Conservation (phyloP, 2,113 vertebrate genomes). For the Enhydra lutris region DNA sequence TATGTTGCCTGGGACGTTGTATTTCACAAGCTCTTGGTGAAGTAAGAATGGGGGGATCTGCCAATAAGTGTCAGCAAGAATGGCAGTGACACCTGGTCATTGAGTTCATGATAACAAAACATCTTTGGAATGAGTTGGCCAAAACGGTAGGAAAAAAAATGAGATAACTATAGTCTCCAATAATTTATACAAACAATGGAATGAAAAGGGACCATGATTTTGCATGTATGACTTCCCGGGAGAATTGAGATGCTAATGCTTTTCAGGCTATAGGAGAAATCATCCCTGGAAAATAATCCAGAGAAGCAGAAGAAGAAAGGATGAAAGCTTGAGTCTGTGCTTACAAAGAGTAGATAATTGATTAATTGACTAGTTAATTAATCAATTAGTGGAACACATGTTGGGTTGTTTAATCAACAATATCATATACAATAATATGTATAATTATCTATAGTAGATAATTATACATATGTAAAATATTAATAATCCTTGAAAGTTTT, state of each 20-base stretch:
- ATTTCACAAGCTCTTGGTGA: not conserved
- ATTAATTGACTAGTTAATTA: not conserved
- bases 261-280: not conserved
- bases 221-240: not conserved
- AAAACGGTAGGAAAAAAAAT: not conserved
- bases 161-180: not conserved
- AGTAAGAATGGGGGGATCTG: not conserved
- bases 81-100: not conserved
- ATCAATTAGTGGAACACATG: not conserved
- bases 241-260: not conserved
- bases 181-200: not conserved
- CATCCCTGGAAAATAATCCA: not conserved
- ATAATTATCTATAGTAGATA: not conserved
- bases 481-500: not conserved
- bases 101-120: not conserved
- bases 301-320: not conserved
- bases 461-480: not conserved
- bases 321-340: not conserved
- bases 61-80: not conserved
- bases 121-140: not conserved
- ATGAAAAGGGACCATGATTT: not conserved
- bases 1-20: not conserved
- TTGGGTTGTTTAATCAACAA: not conserved
- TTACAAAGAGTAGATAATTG: not conserved
- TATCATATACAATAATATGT: too few species aligned